A percentile compares a stretch with the other conserved stretches of the same genome.
These are phyloP conservation scores for Aviceda subcristata DNA, from an alignment of 2,113 vertebrate species.

Conservation along the genomic window DNA sequence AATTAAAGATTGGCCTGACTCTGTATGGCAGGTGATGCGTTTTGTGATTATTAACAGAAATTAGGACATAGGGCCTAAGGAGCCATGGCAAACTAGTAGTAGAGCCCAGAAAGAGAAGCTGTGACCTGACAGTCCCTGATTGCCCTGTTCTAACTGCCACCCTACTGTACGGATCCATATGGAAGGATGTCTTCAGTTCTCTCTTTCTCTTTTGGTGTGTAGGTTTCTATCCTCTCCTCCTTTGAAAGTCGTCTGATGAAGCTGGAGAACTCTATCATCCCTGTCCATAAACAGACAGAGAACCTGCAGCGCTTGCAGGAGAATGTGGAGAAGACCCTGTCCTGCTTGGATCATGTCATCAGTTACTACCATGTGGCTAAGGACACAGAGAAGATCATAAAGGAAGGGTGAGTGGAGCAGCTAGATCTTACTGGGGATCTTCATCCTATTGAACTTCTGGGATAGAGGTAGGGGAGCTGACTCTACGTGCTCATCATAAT, in stretches of 20 bases:
- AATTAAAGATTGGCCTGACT: background rate
- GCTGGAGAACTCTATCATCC: slow-evolving; percentile 98
- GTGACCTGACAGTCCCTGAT: background rate
- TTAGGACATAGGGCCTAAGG: background rate
- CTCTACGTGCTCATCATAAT: background rate
- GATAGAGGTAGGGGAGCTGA: background rate
- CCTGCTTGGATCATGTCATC: slow-evolving; percentile 94
- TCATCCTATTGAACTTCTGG: background rate
- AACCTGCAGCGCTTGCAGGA: slow-evolving; percentile 97
- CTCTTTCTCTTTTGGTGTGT: background rate
- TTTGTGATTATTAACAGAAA: background rate
- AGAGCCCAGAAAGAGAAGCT: background rate
- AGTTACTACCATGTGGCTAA: slow-evolving; percentile 97
- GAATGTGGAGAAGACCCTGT: slow-evolving; percentile 93
- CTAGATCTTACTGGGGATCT: background rate
- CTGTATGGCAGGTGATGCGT: background rate
- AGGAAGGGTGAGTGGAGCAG: slow-evolving; percentile 85
- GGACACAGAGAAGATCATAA: slow-evolving; percentile 93
- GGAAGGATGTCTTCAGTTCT: background rate
- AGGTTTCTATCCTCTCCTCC: slow-evolving; percentile 97
- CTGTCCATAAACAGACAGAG: slow-evolving; percentile 96
- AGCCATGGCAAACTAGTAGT: background rate
- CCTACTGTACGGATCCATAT: background rate
- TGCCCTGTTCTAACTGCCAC: background rate
- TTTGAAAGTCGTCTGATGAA: slow-evolving; percentile 98